phyloP scores from a whole-genome alignment of 1,140 invertebrate species.

The Trachymyrmex septentrionalis region DNA sequence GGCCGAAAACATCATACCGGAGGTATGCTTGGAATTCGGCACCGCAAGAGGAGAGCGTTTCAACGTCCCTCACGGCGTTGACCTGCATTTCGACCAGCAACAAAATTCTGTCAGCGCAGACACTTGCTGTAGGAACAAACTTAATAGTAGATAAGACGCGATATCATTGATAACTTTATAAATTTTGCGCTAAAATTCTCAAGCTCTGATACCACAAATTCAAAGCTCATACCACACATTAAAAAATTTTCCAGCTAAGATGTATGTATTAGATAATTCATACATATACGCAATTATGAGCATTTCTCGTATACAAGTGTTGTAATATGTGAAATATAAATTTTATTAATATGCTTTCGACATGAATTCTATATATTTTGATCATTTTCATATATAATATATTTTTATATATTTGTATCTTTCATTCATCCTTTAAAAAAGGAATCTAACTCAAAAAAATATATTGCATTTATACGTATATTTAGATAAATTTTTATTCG shows the following conservation, averaged over 20 bases:
- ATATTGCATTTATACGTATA: neutral
- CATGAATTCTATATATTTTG: neutral
- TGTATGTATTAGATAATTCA: neutral
- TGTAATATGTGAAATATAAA: neutral
- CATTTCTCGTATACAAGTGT: neutral
- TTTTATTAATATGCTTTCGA: neutral
- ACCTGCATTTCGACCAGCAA: conserved; percentile 1
- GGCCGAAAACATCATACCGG: conserved; percentile 40
- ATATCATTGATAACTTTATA: conserved; percentile 61
- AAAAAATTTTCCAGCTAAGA: neutral
- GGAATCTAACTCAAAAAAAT: neutral
- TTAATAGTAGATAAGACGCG: neutral
- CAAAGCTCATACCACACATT: neutral
- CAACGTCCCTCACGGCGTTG: conserved; percentile 10
- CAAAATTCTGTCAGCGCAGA: conserved; percentile 20
- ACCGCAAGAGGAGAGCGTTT: neutral
- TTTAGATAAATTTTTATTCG: neutral
- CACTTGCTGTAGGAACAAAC: neutral
- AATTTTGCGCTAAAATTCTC: conserved; percentile 50
- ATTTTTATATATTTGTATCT: neutral
- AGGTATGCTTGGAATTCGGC: conserved; percentile 9
- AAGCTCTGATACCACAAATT: neutral
- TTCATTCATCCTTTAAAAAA: neutral
- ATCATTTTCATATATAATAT: neutral
- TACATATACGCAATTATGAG: neutral